Base-by-base conservation (phyloP, 2,113 vertebrate species). In the Meriones unguiculatus region DNA sequence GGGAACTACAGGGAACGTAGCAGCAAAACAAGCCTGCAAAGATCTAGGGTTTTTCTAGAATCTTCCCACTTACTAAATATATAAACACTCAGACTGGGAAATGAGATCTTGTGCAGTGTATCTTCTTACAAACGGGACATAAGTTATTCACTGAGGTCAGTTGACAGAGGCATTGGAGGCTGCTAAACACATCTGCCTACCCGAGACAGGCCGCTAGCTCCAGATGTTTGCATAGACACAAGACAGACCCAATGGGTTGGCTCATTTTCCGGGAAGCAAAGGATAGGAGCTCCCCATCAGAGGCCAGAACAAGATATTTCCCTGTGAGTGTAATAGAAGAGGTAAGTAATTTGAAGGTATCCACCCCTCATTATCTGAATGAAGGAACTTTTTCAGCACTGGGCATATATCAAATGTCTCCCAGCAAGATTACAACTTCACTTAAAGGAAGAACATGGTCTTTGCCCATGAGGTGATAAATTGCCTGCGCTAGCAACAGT, bases 21-120 rank as follows among this genome's bases (percentile, higher is more conserved):
- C 92, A 95, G 96, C 81, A 87, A 97, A 97, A 90, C 88, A 97
- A 97, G 97, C 95, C 96, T 11, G 93, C 89, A 92, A 86, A 94
- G 91, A 96, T 93, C 93, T 0, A 92, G 81, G 90, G 82, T 72
- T 95, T 97, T 93, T 62, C 81, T 86, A 87, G 92, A 95, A 65
- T 32, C 76, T 81, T 81, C 64, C 85, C 54, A 94, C 67, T 94
- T 92, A 86, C 87, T 86, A 88, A 97, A 88, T 69, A 86, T 87
- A 65, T 65, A 94, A 96, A 97, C 88, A 87, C 78, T 97, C 64
- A 52, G 87, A 20, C 73, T 97, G 95, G 93, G 96, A 92, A 92
- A 89, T 0, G 30, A 95, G 90, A 91, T 82, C 35, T 41, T 92
- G 80, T 93, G 54, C 93, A 97, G 91, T 95, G 76, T 84, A 90